Evolutionary conservation across 2,797 vertebrate species (phyloP), one percentile per base, ranked within the genome.

Genomic region (Delichon dasypus): DNA sequence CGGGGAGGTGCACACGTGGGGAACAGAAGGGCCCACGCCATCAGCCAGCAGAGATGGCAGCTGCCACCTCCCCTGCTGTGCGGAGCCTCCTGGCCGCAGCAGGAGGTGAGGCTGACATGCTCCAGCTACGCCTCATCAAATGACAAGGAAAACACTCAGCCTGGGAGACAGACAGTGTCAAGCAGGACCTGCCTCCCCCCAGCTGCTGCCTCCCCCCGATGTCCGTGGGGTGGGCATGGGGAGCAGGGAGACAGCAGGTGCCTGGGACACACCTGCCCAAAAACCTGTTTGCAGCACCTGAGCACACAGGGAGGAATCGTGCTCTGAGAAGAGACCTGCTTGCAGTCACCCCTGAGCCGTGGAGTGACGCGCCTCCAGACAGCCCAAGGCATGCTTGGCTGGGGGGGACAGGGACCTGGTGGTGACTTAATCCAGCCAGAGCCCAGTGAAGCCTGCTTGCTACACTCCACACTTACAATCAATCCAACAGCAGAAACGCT

Each of bases 1-100:
- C 1, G 0, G 40, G 9, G 45, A 67, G 10, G 11, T 32, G 22
- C 19, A 26, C 2, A 3, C 0, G 0, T 13, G 32, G 38, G 47
- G 45, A 84, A 30, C 0, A 8, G 1, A 76, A 54, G 67, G 54
- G 62, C 34, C 11, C 61, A 18, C 0, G 0, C 10, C 4, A 3
- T 22, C 75, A 88, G 68, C 44, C 75, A 70, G 54, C 1, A 0
- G 85, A 81, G 73, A 66, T 45, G 60, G 94, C 87, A 93, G 92
- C 92, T 88, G 85, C 80, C 85, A 79, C 36, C 32, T 61, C 42
- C 57, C 50, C 6, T 40, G 64, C 88, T 67, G 73, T 0, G 32
- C 2, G 0, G 62, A 93, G 60, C 40, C 83, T 95, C 73, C 91
- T 23, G 79, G 44, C 26, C 45, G 0, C 88, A 90, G 90, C 88